These are phyloP conservation scores for Ariolimax columbianus DNA, from an alignment of 2,888 invertebrate species.

Conservation along the genomic window DNA sequence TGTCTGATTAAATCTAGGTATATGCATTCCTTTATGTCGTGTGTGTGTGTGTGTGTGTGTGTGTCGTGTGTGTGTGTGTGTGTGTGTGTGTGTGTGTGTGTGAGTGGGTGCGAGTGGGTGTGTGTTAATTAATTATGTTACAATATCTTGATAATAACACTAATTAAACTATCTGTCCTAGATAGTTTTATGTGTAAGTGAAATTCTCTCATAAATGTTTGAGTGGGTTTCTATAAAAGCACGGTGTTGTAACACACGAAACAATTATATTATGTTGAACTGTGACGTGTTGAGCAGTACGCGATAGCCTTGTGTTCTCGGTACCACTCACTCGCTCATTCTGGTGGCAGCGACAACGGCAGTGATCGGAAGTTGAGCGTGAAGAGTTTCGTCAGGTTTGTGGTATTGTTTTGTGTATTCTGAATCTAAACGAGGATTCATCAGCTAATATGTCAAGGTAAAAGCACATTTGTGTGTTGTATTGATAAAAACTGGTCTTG, in stretches of 20 bases:
- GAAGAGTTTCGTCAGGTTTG: background rate
- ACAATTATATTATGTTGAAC: background rate
- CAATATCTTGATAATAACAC: background rate
- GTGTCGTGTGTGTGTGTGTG: too few relatives aligned
- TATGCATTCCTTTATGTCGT: too few relatives aligned
- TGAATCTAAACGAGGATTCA: background rate
- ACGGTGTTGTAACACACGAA: background rate
- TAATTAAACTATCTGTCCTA: background rate
- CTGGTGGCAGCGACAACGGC: background rate
- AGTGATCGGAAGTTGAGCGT: background rate
- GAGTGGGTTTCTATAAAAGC: background rate
- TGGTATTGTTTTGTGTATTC: background rate
- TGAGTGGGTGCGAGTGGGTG: too few relatives aligned
- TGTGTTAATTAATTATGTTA: too few relatives aligned
- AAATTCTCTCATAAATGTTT: background rate
- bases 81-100: too few relatives aligned
- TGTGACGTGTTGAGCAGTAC: background rate
- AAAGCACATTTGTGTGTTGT: background rate
- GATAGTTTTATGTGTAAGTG: background rate
- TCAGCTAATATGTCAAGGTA: background rate
- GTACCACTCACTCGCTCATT: background rate
- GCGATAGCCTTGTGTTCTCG: background rate
- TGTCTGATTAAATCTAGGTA: too few relatives aligned
- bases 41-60: too few relatives aligned
- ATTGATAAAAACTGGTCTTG: too few relatives aligned